Base-by-base conservation (phyloP, 1,140 invertebrate genomes). In the Magallana gigas region DNA sequence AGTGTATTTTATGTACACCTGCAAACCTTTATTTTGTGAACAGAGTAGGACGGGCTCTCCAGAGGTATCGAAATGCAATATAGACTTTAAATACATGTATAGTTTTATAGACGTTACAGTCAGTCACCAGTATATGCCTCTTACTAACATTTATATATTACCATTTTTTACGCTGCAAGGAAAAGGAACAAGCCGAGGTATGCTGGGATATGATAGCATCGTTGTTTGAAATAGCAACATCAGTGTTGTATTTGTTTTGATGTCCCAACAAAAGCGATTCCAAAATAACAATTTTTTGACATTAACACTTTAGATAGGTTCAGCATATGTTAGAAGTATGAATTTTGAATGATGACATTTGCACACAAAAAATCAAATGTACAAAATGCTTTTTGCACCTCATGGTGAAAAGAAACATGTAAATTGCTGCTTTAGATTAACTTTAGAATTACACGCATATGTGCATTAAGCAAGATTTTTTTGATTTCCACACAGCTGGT, bases 151-250 rank as follows among this genome's bases (percentile, higher is more conserved):
- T 83, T 83, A 23, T 57, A 16, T 23, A 36, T 18, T 48, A 57
- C 14, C 57, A 57, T 83, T 83, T 83, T 23, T 7, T 58, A 83
- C 57, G 81, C 81, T 83, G 81, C 81, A 57, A 83, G 81, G 57
- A 83, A 57, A 83, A 83, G 57, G 81, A 83, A 83, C 48, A 83
- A 16, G 36, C 12, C 1, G 81, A 83, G 81, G 81, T 83, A 83
- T 83, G 48, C 68, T 29, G 23, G 12, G 8, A 16, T n/a, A 48
- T 48, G 36, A 48, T 48, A 48, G 36, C 36, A 48, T 5, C 5
- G 36, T 48, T 48, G 36, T 4, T 48, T 48, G 5, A 48, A 1
- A 48, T 48, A 48, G 5, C 2, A 48, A 48, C 36, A 48, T 48
- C 3, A 48, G 36, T 48, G 36, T 48, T 5, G 36, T 48, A 48